Evolutionary conservation across 2,888 invertebrate genomes (phyloP).

Genomic region (Toxonevra muliebris): DNA sequence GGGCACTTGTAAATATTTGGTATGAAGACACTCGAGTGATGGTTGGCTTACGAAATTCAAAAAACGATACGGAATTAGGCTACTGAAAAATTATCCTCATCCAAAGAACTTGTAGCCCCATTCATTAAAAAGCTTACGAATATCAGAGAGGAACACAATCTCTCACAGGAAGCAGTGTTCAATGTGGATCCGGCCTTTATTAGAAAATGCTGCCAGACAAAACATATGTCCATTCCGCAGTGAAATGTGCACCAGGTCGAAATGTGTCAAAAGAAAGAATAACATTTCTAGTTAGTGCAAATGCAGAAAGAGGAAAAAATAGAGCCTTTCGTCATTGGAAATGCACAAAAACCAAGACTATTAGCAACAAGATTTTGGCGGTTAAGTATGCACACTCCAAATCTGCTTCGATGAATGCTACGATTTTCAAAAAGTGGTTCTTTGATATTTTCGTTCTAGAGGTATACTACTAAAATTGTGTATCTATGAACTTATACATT

Average conservation of each 20-base stretch:
- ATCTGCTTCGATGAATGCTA: no score
- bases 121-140: neutral
- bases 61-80: neutral
- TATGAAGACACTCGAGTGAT: no score
- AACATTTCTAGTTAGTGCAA: conserved; percentile 16
- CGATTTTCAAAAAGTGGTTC: no score
- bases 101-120: conserved; percentile 2
- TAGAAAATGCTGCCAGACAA: conserved; percentile 29
- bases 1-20: no score
- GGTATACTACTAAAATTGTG: no score
- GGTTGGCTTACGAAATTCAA: conserved; percentile 21
- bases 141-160: conserved; percentile 18
- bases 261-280: conserved; percentile 25
- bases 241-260: conserved; percentile 26
- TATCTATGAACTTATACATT: no score
- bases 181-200: conserved; percentile 25
- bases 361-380: no score
- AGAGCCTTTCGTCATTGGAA: conserved; percentile 2
- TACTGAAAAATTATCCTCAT: neutral
- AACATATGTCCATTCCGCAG: conserved; percentile 25
- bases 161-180: conserved; percentile 21
- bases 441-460: no score
- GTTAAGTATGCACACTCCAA: no score
- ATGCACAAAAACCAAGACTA: no score
- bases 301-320: conserved; percentile 26